Evolutionary conservation across 1,140 invertebrate species (phyloP).

Genomic region (Hyphantria cunea): DNA sequence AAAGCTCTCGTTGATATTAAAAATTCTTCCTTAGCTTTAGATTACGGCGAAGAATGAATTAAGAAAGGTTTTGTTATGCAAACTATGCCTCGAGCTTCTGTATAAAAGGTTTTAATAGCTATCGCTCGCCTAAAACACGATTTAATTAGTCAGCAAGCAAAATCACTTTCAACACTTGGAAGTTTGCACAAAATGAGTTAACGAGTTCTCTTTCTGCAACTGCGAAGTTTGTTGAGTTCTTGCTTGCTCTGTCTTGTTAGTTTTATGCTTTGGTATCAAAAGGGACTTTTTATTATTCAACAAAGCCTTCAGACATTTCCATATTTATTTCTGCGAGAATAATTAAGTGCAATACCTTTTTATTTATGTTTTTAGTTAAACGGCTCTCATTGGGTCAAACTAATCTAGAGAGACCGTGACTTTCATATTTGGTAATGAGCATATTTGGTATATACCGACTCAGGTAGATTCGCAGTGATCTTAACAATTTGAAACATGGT

Average conservation of each 20-base stretch:
- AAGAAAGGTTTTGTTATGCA: slow-evolving; percentile 39
- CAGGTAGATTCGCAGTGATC: too few species aligned
- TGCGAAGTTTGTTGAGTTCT: slow-evolving; percentile 10
- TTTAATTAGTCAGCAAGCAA: slow-evolving; percentile 24
- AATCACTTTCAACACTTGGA: slow-evolving; percentile 21
- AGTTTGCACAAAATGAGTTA: slow-evolving; percentile 27
- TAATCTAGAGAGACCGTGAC: too few species aligned
- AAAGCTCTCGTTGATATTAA: slow-evolving; percentile 62
- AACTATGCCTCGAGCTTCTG: slow-evolving; percentile 24
- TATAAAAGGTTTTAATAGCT: slow-evolving; percentile 17
- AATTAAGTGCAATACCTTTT: not conserved
- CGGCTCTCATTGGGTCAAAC: too few species aligned
- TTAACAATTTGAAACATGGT: too few species aligned
- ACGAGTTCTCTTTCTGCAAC: slow-evolving; percentile 12
- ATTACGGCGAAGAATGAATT: slow-evolving; percentile 37
- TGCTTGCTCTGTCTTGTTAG: slow-evolving; percentile 25
- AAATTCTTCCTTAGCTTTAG: slow-evolving; percentile 43
- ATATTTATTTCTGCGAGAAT: not conserved
- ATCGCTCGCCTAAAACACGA: slow-evolving; percentile 25
- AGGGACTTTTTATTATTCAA: slow-evolving; percentile 8
- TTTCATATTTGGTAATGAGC: too few species aligned
- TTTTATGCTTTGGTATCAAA: slow-evolving; percentile 4
- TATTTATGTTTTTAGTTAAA: not conserved
- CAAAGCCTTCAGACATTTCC: not conserved
- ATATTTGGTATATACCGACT: too few species aligned